Conservation (phyloP, 92 coral and sea anemone species). For the Virgularia gustaviana region DNA sequence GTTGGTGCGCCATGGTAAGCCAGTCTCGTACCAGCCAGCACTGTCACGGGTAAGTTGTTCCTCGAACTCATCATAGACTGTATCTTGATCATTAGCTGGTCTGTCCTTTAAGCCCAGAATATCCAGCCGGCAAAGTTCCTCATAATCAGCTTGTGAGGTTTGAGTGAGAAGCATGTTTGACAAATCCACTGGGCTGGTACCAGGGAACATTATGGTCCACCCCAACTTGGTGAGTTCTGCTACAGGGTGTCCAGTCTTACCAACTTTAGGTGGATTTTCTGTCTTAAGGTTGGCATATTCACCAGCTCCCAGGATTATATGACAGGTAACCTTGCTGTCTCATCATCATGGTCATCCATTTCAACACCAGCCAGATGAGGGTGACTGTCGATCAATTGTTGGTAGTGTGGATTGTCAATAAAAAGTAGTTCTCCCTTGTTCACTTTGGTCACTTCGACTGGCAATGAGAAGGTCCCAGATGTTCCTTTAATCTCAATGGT, state of each 20-base stretch:
- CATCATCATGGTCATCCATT: constrained; percentile 41
- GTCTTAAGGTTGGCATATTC: constrained; percentile 42
- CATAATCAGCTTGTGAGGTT: constrained; percentile 28
- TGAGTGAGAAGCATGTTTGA: constrained; percentile 28
- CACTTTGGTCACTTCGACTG: constrained; percentile 40
- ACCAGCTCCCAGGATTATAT: constrained; percentile 50
- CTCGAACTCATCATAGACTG: constrained; percentile 25
- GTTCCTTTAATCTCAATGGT: constrained; percentile 21
- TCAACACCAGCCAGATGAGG: constrained; percentile 26
- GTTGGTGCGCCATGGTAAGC: constrained; percentile 53
- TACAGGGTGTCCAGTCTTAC: constrained; percentile 36
- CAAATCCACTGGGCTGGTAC: constrained; percentile 2
- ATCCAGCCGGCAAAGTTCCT: constrained; percentile 31
- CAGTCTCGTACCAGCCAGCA: constrained; percentile 27
- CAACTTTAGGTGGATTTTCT: constrained; percentile 15
- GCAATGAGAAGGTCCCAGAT: constrained; percentile 8
- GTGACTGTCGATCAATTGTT: background rate
- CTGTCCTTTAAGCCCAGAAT: constrained; percentile 18
- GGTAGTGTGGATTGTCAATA: constrained; percentile 39
- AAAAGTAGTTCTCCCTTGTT: constrained; percentile 30
- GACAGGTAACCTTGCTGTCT: constrained; percentile 38
- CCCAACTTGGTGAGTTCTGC: constrained; percentile 33
- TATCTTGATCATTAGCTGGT: constrained; percentile 18
- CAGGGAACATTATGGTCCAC: constrained; percentile 33
- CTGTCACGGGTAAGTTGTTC: constrained; percentile 22